These are phyloP conservation scores for Anas platyrhynchos DNA, from an alignment of 2,113 vertebrate genomes.

Conservation along the genomic window DNA sequence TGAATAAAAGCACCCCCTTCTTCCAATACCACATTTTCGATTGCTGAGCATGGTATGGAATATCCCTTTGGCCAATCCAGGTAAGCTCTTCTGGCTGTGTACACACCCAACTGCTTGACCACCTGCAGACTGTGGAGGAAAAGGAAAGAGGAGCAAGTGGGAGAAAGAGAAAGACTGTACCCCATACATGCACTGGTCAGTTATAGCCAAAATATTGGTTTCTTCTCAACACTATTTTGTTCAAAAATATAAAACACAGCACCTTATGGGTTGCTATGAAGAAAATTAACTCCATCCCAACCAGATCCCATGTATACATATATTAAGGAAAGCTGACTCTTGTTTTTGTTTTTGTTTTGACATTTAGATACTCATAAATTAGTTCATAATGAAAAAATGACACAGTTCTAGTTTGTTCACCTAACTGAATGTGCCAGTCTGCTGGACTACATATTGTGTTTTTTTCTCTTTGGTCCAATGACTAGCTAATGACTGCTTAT, in stretches of 20 bases:
- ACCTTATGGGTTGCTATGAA: background rate
- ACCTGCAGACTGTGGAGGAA: background rate
- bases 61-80: background rate
- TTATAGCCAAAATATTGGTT: background rate
- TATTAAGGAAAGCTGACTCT: background rate
- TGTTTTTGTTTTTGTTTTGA: background rate
- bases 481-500: background rate
- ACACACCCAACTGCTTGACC: background rate
- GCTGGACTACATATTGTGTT: accelerated
- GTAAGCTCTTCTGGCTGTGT: background rate
- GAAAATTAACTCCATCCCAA: background rate
- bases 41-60: background rate
- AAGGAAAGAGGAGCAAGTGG: background rate
- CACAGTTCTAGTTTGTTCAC: background rate
- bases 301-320: background rate
- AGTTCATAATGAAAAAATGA: background rate
- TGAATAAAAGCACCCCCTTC: background rate
- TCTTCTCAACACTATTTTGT: background rate
- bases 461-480: background rate
- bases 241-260: background rate
- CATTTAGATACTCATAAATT: background rate
- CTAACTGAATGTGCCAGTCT: background rate
- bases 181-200: background rate
- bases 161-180: background rate
- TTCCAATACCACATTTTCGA: background rate